phyloP scores from a whole-genome alignment of 92 coral and sea anemone species.

The Phenganax stokvisi region DNA sequence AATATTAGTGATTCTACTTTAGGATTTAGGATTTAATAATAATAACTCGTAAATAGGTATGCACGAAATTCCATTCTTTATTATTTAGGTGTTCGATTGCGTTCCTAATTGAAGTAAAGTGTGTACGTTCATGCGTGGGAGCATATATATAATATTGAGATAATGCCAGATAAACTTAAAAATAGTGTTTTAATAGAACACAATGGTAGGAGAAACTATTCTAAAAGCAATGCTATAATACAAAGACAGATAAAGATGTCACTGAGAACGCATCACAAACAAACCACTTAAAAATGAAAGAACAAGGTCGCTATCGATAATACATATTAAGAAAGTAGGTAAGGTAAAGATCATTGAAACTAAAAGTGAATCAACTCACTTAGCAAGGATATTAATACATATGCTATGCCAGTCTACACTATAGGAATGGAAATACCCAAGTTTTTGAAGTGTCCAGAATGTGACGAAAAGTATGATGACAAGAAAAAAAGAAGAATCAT shows the following conservation, averaged over 20 bases:
- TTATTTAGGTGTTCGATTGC: no score
- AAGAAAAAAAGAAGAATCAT: slow-evolving; percentile 73
- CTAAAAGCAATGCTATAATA: neutral
- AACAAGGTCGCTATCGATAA: neutral
- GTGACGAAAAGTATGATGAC: slow-evolving; percentile 79
- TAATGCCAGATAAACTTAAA: slow-evolving; percentile 3
- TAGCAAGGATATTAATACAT: no score
- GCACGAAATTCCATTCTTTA: neutral
- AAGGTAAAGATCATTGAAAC: no score
- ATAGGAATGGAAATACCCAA: slow-evolving; percentile 59
- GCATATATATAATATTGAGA: slow-evolving; percentile 2
- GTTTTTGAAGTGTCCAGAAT: slow-evolving; percentile 92
- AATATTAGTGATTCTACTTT: neutral
- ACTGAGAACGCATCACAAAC: neutral
- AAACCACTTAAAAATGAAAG: slow-evolving; percentile 4
- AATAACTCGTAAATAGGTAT: neutral
- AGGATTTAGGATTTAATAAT: neutral
- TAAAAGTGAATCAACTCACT: no score
- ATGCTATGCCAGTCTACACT: no score
- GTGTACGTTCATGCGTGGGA: neutral
- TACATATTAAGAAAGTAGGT: neutral
- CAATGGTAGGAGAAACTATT: neutral
- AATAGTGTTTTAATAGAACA: neutral
- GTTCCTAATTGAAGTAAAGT: neutral
- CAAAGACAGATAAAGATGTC: neutral